A percentile compares a stretch with the other conserved stretches of the same genome.
These are phyloP conservation scores for Acanthopagrus latus DNA, from an alignment of 2,797 vertebrate genomes.

Conservation along the genomic window DNA sequence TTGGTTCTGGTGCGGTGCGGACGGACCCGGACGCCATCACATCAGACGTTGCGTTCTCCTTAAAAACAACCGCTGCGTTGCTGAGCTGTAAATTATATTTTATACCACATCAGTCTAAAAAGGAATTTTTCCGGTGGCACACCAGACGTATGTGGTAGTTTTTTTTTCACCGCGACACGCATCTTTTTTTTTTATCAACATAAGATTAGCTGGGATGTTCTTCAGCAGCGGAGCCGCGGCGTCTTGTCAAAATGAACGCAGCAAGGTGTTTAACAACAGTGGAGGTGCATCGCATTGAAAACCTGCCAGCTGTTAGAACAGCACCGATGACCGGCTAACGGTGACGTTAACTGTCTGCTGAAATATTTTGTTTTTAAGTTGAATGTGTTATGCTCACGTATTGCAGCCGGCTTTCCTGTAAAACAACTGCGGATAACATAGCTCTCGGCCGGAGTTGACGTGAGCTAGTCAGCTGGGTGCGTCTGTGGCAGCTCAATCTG, in stretches of 20 bases:
- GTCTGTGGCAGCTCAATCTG: conserved; percentile 67
- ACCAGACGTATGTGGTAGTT: conserved; percentile 5
- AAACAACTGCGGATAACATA: conserved; percentile 55
- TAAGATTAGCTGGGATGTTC: conserved; percentile 45
- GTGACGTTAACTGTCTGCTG: conserved; percentile 38
- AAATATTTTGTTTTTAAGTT: conserved; percentile 29
- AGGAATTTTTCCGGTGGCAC: conserved; percentile 1
- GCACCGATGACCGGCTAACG: conserved; percentile 53
- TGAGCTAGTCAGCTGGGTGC: conserved; percentile 79
- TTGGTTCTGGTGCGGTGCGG: conserved; percentile 77
- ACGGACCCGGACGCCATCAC: conserved; percentile 81
- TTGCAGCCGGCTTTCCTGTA: background rate
- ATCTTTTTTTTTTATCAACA: background rate
- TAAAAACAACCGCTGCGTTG: conserved; percentile 60
- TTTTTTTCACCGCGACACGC: background rate
- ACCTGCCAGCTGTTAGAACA: conserved; percentile 59
- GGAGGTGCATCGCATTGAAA: conserved; percentile 75
- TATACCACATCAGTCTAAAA: conserved; percentile 11
- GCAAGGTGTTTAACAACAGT: conserved; percentile 77
- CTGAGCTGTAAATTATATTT: conserved; percentile 33
- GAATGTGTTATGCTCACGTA: background rate
- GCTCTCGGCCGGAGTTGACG: conserved; percentile 68
- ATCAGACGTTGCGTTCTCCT: conserved; percentile 77
- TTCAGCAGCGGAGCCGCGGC: conserved; percentile 60
- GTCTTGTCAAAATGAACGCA: conserved; percentile 80